Evolutionary conservation across 2,888 invertebrate genomes (phyloP), one percentile per base, ranked within the genome.

Genomic region (Nomada goodeniana): DNA sequence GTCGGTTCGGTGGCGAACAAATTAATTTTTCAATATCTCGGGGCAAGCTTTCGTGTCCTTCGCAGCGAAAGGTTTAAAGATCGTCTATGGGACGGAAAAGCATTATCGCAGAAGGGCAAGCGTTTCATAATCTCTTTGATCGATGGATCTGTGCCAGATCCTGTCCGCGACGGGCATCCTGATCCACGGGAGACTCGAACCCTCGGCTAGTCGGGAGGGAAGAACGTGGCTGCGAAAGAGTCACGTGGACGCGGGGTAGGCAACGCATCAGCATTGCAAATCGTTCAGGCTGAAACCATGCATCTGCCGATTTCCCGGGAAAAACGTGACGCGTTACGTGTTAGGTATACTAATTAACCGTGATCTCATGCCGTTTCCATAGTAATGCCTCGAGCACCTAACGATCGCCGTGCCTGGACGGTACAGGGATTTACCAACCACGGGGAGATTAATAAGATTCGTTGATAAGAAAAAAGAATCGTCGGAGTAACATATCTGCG

Each of bases 341-440:
- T 68, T 65, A n/a, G 26, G 82, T 15, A 47, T 79, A 63, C 74
- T 80, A 87, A 89, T 88, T 82, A 69, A 82, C 64, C 63, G 64
- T 85, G 89, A 89, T 85, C 81, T 89, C 85, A 85, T 77, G 75
- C 61, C 23, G 71, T 79, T 80, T 86, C 73, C 74, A 82, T 81
- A 78, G 69, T 79, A 77, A 70, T 60, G 81, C 53, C 65, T 73
- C 69, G 55, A 55, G 60, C 26, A 52, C 57, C 60, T 59, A 77
- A 74, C 60, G 59, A 82, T 61, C 64, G 29, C 36, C 55, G 23
- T 9, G 60, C 5, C n/a, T 36, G 20, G 20, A 15, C 18, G 29
- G 9, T n/a, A 5, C 26, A 36, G n/a, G 52, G 55, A 52, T 50
- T 57, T 71, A 42, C 10, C 53, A 10, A 26, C n/a, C n/a, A 2